A percentile compares a stretch with the other conserved stretches of the same genome.
phyloP scores from a whole-genome alignment of 2,113 vertebrate species.

The Ptilonorhynchus violaceus region DNA sequence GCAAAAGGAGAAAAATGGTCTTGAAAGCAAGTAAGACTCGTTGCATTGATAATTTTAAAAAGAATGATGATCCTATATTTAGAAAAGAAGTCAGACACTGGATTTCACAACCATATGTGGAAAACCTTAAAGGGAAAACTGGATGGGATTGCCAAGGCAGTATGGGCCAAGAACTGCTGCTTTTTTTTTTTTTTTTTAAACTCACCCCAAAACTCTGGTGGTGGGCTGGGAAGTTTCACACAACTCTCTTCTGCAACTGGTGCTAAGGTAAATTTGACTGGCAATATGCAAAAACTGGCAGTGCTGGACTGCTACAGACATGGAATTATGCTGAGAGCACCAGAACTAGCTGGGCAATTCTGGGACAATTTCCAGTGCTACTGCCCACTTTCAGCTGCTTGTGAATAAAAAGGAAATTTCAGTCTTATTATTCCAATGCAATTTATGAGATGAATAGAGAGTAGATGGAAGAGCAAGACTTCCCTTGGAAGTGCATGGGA shows the following conservation, averaged over 20 bases:
- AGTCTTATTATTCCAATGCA: not conserved
- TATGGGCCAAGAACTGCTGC: not conserved
- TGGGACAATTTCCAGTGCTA: not conserved
- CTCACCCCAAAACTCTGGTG: not conserved
- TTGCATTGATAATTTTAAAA: not conserved
- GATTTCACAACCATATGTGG: conserved; percentile 57
- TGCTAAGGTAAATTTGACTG: not conserved
- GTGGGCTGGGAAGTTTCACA: not conserved
- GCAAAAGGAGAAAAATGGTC: not conserved
- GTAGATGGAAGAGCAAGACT: not conserved
- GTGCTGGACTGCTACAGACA: not conserved
- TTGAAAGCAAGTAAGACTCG: not conserved
- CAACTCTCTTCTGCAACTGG: not conserved
- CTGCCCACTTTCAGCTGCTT: not conserved
- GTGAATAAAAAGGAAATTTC: not conserved
- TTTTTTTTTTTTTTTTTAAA: not conserved
- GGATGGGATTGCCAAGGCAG: not conserved
- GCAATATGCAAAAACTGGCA: not conserved
- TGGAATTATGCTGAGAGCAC: not conserved
- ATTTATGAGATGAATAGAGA: not conserved
- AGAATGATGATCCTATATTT: not conserved
- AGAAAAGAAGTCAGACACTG: not conserved
- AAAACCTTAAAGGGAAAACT: not conserved
- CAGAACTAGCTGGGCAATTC: not conserved
- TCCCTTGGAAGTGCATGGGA: not conserved